Conservation (phyloP, 2,888 invertebrate genomes). For the Atrina japonica region DNA sequence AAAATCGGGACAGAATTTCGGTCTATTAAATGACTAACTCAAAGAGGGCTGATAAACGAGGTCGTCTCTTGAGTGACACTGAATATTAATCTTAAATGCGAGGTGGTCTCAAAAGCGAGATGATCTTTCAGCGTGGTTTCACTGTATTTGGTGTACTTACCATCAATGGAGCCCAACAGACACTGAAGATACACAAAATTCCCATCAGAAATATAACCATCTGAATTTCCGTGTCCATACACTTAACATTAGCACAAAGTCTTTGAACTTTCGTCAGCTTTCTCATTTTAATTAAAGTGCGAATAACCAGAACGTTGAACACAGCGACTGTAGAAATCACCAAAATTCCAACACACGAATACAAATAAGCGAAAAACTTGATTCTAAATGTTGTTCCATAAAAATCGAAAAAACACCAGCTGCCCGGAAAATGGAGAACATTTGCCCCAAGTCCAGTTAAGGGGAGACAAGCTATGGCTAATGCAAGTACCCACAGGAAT, state of each 20-base stretch:
- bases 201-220: slow-evolving; percentile 79
- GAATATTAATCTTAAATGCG: too few species aligned
- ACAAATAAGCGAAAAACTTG: slow-evolving; percentile 71
- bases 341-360: slow-evolving; percentile 72
- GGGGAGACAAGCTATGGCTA: slow-evolving; percentile 72
- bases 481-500: slow-evolving; percentile 62
- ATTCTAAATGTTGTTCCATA: slow-evolving; percentile 65
- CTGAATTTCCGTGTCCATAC: slow-evolving; percentile 75
- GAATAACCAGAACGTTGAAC: slow-evolving; percentile 69
- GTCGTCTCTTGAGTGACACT: too few species aligned
- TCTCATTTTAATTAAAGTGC: slow-evolving; percentile 68
- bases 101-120: too few species aligned
- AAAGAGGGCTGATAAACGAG: too few species aligned
- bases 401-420: slow-evolving; percentile 80
- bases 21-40: too few species aligned
- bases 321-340: slow-evolving; percentile 65
- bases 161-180: slow-evolving; percentile 80
- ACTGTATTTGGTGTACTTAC: too few species aligned
- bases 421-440: slow-evolving; percentile 77
- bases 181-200: slow-evolving; percentile 77
- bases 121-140: too few species aligned
- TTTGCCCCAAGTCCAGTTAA: slow-evolving; percentile 78
- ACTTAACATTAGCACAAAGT: slow-evolving; percentile 43
- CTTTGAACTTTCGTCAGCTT: slow-evolving; percentile 51
- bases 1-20: too few species aligned